Base-by-base conservation (phyloP, 2,113 vertebrate genomes). In the Coptodon rendalli region DNA sequence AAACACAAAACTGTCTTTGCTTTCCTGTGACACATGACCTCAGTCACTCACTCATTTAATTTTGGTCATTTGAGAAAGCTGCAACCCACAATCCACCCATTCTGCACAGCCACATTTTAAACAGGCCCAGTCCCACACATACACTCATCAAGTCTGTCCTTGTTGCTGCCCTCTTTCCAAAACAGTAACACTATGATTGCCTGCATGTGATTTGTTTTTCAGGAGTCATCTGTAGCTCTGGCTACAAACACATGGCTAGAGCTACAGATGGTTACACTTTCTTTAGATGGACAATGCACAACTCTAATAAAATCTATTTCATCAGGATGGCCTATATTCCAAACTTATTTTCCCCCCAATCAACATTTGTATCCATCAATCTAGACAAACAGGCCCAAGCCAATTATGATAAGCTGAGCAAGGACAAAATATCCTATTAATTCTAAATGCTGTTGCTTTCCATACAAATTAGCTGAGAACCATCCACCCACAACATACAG, bases 21-120 rank as follows among this genome's bases (percentile, higher is more conserved):
- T 76, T 50, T 76, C 16, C 71, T 31, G 71, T 50, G 43, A 19
- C 43, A 78, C 43, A 5, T 50, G 24, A 50, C 71, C 43, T 78
- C 43, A 78, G 24, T 78, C 43, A 12, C 24, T 19, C 43, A 50
- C 9, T 50, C 9, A 19, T 3, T 43, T 50, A n/a, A 50, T 78
- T 78, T 13, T 31, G 7, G 73, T 52, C 27, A 78, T n/a, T 27
- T 78, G 73, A 78, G 73, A 78, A 78, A 78, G 45, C 73, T 52
- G 45, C 4, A 78, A 78, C 73, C 45, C 17, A 52, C 45, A 78
- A 78, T 9, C 27, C 16, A 50, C 45, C 73, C 45, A 31, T 78
- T 78, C 73, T 52, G 45, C 45, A 78, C 17, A 78, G 73, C 27
- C 45, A 52, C 73, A 78, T n/a, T 78, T 34, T 52, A 52, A 78